Percentiles rank a stretch among this genome's conserved stretches.
Conservation (phyloP, 2,797 vertebrate species). For the Tadarida brasiliensis region DNA sequence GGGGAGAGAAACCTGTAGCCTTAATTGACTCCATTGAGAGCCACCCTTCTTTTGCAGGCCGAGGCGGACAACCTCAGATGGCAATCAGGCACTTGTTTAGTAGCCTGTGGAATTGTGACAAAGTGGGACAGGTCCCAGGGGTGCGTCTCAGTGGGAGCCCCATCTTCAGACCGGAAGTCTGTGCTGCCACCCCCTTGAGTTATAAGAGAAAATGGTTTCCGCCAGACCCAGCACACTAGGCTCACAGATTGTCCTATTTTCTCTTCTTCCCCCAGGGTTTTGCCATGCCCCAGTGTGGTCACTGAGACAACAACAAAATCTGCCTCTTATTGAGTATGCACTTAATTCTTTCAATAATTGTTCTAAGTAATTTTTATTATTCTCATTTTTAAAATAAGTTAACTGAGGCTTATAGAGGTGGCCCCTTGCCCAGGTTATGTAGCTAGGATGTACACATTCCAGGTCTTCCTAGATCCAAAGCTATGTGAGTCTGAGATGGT, state of each 20-base stretch:
- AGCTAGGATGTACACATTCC: fast-evolving
- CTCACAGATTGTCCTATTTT: neutral
- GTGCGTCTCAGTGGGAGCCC: neutral
- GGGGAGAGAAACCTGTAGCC: neutral
- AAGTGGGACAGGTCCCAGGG: slow-evolving; percentile 12
- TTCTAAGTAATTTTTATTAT: neutral
- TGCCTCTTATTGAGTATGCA: fast-evolving
- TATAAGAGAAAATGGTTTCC: neutral
- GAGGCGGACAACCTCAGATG: neutral
- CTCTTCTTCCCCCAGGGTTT: fast-evolving
- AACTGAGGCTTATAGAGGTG: neutral
- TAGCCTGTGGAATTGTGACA: neutral
- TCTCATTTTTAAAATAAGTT: neutral
- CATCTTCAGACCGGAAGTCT: neutral
- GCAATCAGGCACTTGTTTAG: neutral
- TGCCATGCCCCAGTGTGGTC: fast-evolving
- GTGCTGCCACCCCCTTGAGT: fast-evolving
- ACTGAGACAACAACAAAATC: neutral
- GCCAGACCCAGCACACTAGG: neutral
- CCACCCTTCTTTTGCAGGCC: neutral
- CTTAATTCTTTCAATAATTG: neutral
- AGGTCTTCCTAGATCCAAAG: neutral
- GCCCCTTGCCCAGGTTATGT: neutral
- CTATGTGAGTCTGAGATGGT: too few relatives aligned
- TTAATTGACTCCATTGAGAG: neutral